Evolutionary conservation across 1,140 invertebrate genomes (phyloP).

Genomic region (Eupeodes corollae): DNA sequence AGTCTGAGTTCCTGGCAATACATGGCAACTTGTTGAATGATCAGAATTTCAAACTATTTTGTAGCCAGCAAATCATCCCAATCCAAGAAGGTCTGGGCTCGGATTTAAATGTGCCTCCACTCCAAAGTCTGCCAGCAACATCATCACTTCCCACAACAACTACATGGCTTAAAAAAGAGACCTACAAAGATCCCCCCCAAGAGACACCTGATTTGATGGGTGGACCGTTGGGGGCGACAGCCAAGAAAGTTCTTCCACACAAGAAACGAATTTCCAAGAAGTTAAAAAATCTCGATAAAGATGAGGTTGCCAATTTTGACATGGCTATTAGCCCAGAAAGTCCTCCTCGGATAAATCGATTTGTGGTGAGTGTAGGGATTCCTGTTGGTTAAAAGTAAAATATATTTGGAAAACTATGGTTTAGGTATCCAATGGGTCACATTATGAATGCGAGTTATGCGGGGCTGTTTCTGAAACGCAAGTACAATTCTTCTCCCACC

Average conservation of each 20-base stretch:
- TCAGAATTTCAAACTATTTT: too few species aligned
- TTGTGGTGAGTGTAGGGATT: background rate
- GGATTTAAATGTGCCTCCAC: too few species aligned
- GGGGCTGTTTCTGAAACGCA: slow-evolving; percentile 49
- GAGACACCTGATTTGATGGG: too few species aligned
- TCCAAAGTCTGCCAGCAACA: too few species aligned
- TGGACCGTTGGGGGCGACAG: slow-evolving; percentile 7
- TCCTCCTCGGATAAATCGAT: background rate
- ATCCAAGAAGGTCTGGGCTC: too few species aligned
- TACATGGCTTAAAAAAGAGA: too few species aligned
- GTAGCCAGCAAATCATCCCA: too few species aligned
- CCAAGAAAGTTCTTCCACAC: slow-evolving; percentile 38
- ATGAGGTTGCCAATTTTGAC: background rate
- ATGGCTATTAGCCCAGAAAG: background rate
- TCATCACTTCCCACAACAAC: too few species aligned
- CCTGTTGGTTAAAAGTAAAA: background rate
- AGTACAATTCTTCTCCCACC: slow-evolving; percentile 61
- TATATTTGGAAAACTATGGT: background rate
- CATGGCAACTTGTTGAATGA: too few species aligned
- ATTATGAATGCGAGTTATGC: slow-evolving; percentile 58
- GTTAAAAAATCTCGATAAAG: slow-evolving; percentile 29
- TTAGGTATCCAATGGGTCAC: slow-evolving; percentile 1
- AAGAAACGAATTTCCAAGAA: slow-evolving; percentile 47
- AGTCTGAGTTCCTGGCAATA: too few species aligned
- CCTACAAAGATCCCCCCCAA: too few species aligned